phyloP scores from a whole-genome alignment of 2,797 vertebrate species.

The Synaphobranchus kaupii region DNA sequence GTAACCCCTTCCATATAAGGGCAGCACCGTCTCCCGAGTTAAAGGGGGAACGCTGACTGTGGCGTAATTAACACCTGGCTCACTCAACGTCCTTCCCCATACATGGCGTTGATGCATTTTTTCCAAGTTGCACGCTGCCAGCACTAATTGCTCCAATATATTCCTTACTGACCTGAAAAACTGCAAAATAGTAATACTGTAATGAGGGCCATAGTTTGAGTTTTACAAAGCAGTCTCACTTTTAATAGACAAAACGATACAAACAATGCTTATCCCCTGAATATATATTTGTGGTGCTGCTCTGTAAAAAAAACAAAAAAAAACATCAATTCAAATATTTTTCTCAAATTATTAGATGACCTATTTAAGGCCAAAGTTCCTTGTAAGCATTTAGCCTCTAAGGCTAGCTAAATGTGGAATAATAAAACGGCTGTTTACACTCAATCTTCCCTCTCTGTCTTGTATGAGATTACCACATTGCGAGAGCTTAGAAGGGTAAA shows the following conservation, averaged over 20 bases:
- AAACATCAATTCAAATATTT: not conserved
- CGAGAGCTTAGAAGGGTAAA: not conserved
- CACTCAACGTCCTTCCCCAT: conserved; percentile 26
- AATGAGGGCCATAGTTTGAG: not conserved
- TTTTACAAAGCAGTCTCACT: not conserved
- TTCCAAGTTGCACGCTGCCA: conserved; percentile 3
- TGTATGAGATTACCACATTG: not conserved
- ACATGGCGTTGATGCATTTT: conserved; percentile 23
- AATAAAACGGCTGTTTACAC: not conserved
- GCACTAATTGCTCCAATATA: conserved; percentile 18
- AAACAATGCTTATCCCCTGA: not conserved
- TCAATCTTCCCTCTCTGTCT: not conserved
- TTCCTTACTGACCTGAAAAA: conserved; percentile 22
- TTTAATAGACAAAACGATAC: not conserved
- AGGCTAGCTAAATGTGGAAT: not conserved
- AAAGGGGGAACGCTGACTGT: conserved; percentile 73
- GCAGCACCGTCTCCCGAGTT: conserved; percentile 59
- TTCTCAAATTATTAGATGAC: not conserved
- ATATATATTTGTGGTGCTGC: not conserved
- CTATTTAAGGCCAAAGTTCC: not conserved
- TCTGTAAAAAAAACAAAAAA: not conserved
- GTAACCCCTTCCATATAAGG: conserved; percentile 78
- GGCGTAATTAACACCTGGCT: conserved; percentile 56
- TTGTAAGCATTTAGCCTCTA: not conserved
- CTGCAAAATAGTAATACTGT: not conserved